A percentile compares a stretch with the other conserved stretches of the same genome.
Evolutionary conservation across 2,113 vertebrate genomes (phyloP).

Genomic region (Athene noctua): DNA sequence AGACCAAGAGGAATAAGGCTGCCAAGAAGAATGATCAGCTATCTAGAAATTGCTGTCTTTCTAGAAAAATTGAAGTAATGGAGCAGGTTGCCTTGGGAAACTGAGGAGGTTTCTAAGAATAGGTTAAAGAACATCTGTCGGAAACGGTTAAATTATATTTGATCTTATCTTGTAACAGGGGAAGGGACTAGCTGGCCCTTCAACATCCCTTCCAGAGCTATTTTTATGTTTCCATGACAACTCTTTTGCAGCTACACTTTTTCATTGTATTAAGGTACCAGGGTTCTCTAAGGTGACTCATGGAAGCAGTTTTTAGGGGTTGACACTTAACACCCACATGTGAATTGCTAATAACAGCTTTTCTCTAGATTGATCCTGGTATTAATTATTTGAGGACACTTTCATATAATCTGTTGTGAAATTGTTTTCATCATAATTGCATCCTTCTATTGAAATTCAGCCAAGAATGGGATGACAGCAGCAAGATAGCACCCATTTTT

Average conservation of each 20-base stretch:
- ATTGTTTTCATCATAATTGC: background rate
- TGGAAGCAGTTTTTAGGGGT: background rate
- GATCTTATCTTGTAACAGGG: constrained; percentile 30
- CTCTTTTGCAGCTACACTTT: background rate
- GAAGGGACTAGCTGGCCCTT: constrained; percentile 30
- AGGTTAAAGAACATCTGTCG: background rate
- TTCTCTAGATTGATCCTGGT: background rate
- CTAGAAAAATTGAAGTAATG: background rate
- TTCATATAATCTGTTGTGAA: background rate
- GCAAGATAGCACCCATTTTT: background rate
- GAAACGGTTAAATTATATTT: constrained; percentile 49
- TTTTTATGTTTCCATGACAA: constrained; percentile 62
- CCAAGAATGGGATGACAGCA: background rate
- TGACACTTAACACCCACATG: background rate
- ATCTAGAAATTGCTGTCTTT: background rate
- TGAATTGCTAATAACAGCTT: background rate
- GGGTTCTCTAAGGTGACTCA: constrained; percentile 9
- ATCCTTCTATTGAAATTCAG: background rate
- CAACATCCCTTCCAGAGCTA: constrained; percentile 47
- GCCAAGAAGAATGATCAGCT: background rate
- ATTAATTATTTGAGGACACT: background rate
- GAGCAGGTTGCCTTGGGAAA: background rate
- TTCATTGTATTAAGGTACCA: background rate
- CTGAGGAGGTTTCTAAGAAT: constrained; percentile 29
- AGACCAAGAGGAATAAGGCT: background rate